Percentiles rank a stretch among this genome's conserved stretches.
phyloP scores from a whole-genome alignment of 2,888 invertebrate species.

The Allygus modestus region DNA sequence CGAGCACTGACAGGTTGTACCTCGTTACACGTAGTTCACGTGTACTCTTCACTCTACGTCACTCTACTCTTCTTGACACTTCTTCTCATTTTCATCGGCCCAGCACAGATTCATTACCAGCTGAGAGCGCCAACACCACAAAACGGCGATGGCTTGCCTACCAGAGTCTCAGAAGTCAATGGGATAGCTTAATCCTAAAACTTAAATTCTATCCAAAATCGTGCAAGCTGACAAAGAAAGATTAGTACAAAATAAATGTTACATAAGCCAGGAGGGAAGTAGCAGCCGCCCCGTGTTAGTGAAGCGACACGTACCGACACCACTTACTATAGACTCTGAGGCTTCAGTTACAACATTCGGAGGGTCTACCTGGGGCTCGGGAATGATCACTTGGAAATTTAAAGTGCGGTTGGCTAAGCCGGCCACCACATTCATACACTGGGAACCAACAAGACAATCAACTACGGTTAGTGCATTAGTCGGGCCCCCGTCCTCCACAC shows the following conservation, averaged over 20 bases:
- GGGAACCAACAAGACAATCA: conserved; percentile 30
- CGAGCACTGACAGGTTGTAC: too few relatives aligned
- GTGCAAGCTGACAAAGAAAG: not conserved
- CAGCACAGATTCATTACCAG: too few relatives aligned
- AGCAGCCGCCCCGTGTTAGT: conserved; percentile 14
- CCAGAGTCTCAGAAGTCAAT: not conserved
- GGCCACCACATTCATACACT: conserved; percentile 52
- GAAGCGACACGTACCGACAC: conserved; percentile 17
- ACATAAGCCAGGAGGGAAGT: not conserved
- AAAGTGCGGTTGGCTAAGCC: conserved; percentile 43
- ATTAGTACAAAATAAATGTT: conserved; percentile 23
- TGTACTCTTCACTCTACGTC: too few relatives aligned
- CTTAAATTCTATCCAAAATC: not conserved
- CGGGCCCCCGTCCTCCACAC: not conserved
- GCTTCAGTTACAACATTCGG: conserved; percentile 17
- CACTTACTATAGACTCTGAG: conserved; percentile 54
- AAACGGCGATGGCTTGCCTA: not conserved
- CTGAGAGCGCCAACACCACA: too few relatives aligned
- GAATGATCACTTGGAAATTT: conserved; percentile 43
- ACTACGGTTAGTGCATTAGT: not conserved
- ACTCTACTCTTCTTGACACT: too few relatives aligned
- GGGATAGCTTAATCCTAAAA: not conserved
- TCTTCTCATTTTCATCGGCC: too few relatives aligned
- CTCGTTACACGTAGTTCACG: too few relatives aligned
- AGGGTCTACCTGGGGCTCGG: not conserved